Evolutionary conservation across 2,113 vertebrate genomes (phyloP).

Genomic region (Syrmaticus mikado): DNA sequence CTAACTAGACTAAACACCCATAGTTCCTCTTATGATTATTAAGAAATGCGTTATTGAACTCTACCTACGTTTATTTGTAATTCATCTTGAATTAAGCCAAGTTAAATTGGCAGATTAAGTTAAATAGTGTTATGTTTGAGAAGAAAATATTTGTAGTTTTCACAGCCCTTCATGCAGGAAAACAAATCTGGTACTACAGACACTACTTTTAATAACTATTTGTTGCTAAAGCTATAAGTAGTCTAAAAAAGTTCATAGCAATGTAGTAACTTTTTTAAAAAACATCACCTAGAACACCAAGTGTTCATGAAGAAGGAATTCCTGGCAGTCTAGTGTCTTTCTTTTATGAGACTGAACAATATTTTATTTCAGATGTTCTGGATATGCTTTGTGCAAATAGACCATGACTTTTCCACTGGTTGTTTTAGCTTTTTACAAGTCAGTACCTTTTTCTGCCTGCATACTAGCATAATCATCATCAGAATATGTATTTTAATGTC

Average conservation of each 20-base stretch:
- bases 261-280: background rate
- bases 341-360: background rate
- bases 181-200: background rate
- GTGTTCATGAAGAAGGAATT: background rate
- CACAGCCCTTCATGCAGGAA: background rate
- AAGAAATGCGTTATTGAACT: background rate
- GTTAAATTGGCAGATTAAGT: background rate
- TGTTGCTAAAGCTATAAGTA: background rate
- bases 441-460: background rate
- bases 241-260: background rate
- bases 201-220: background rate
- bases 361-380: background rate
- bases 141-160: background rate
- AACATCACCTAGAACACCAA: background rate
- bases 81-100: background rate
- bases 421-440: background rate
- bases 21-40: background rate
- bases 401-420: background rate
- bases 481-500: background rate
- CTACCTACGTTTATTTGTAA: background rate
- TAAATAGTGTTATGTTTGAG: background rate
- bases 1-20: constrained; percentile 3
- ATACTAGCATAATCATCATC: background rate
- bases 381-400: background rate
- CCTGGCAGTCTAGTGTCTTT: background rate